phyloP scores from a whole-genome alignment of 2,888 invertebrate species.

The Sycophila texana region DNA sequence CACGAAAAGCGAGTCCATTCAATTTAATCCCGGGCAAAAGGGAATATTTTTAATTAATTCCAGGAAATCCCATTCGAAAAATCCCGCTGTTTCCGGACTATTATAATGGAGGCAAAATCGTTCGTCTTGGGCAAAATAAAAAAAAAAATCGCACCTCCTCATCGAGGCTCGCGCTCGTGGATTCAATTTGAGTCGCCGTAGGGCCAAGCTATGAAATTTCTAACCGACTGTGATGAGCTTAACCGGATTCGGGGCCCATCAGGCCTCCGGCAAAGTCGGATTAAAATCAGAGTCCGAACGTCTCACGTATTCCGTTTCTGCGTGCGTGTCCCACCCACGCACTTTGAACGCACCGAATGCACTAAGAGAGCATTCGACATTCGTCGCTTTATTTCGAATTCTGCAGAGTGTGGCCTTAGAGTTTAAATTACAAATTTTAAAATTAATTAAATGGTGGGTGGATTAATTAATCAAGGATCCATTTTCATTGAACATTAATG shows the following conservation, averaged over 20 bases:
- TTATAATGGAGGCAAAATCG: constrained; percentile 46
- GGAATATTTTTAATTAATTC: constrained; percentile 7
- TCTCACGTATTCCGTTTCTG: not conserved
- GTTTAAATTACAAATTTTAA: no score
- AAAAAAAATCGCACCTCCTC: constrained; percentile 11
- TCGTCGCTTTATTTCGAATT: not conserved
- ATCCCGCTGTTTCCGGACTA: not conserved
- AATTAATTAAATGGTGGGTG: no score
- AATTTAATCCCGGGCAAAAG: not conserved
- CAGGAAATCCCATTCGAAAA: not conserved
- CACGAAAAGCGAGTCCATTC: no score
- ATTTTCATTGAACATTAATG: no score
- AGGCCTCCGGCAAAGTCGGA: constrained; percentile 59
- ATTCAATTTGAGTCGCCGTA: constrained; percentile 42
- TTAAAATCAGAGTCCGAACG: constrained; percentile 58
- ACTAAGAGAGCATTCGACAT: no score
- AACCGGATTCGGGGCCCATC: constrained; percentile 48
- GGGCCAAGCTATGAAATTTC: constrained; percentile 62
- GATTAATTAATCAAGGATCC: no score
- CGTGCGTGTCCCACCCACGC: not conserved
- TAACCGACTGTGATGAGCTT: constrained; percentile 63
- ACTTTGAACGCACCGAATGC: not conserved
- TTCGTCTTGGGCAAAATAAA: constrained; percentile 38
- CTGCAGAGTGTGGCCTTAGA: not conserved
- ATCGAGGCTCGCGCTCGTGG: constrained; percentile 10